Base-by-base conservation (phyloP, 2,113 vertebrate species). In the Marmota monax region DNA sequence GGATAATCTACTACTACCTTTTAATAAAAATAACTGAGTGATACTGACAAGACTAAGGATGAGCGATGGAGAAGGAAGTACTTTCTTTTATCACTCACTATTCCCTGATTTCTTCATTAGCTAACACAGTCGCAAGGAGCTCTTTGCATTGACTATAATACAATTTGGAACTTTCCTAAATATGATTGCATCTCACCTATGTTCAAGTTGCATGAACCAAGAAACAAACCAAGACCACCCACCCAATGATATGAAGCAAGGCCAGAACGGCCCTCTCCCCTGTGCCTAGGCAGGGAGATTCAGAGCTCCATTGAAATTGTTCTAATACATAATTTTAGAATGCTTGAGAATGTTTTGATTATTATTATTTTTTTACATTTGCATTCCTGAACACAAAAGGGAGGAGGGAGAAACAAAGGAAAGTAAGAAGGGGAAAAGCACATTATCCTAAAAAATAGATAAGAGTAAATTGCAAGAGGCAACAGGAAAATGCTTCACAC, bases 291-390 rank as follows among this genome's bases (percentile, higher is more conserved):
- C 80, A 12, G 37, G 37, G 90, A 79, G 74, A 51, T 18, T 92
- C 27, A 37, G n/a, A 58, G n/a, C 3, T 63, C 12, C 84, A 88
- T 17, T 51, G 37, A 86, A 39, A 25, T 18, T 39, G 39, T 72
- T 77, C 42, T 32, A 67, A 77, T 39, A 89, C 56, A 29, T 70
- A 79, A 92, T 79, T 96, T 86, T 95, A 96, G 65, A 92, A 89
- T 37, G 23, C 2, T 34, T 53, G 29, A 69, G 32, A 92, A 90
- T 88, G 5, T 70, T 79, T 94, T 88, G 76, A 42, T 76, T 45
- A 58, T 58, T 56, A 56, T 56, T 56, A 53, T 45, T 48, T 25
- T 78, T 39, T 42, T 10, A 84, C 39, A 77, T 73, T 88, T 45
- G 25, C 51, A 72, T 82, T 94, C 32, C 39, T 78, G 9, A 92